A percentile compares a stretch with the other conserved stretches of the same genome.
These are phyloP conservation scores for Phyllopteryx taeniolatus DNA, from an alignment of 2,113 vertebrate species.

Conservation along the genomic window DNA sequence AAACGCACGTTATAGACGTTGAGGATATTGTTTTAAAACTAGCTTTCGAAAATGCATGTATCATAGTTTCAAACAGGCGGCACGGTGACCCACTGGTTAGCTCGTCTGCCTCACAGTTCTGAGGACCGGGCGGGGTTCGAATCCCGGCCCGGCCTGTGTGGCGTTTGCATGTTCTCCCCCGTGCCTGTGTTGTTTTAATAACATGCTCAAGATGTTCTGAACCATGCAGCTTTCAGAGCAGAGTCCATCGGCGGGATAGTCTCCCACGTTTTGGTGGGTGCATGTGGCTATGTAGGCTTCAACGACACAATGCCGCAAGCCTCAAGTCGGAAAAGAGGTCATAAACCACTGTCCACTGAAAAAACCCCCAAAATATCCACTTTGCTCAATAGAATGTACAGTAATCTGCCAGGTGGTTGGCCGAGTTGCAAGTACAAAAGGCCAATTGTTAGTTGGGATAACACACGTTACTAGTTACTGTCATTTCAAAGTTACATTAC, in stretches of 20 bases:
- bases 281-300: slow-evolving; percentile 2
- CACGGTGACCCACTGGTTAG: no score
- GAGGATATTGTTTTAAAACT: no score
- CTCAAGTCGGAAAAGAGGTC: background rate
- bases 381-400: background rate
- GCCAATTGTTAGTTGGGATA: background rate
- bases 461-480: no score
- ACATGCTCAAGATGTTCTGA: slow-evolving; percentile 16
- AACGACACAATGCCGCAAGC: background rate
- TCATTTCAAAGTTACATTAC: no score
- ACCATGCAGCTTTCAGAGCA: slow-evolving; percentile 36
- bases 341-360: background rate
- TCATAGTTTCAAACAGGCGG: no score
- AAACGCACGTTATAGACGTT: no score
- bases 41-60: no score
- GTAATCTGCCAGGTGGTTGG: background rate
- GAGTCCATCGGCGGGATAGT: slow-evolving; percentile 33
- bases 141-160: no score
- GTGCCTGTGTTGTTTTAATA: slow-evolving; percentile 4
- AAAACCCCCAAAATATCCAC: background rate
- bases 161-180: no score
- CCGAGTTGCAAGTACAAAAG: no score
- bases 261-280: slow-evolving; percentile 12
- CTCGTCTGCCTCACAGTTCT: no score
- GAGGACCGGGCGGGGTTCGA: no score